Conservation (phyloP, 2,888 invertebrate genomes). For the Eulithis testata region DNA sequence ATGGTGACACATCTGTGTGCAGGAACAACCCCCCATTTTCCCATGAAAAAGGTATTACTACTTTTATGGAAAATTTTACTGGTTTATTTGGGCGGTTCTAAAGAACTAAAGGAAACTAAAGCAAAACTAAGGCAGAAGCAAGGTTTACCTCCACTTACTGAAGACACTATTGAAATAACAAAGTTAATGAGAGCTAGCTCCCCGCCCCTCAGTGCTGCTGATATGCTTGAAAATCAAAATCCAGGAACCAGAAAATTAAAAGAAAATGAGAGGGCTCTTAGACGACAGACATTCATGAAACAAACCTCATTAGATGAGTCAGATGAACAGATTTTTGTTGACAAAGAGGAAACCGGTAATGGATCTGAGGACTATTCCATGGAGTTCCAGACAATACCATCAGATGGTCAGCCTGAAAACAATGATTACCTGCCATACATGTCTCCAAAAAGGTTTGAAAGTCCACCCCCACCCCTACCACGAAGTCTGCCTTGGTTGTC, state of each 20-base stretch:
- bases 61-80: slow-evolving; percentile 98
- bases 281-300: slow-evolving; percentile 93
- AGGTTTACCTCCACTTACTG: slow-evolving; percentile 90
- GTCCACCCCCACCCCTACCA: slow-evolving; percentile 76
- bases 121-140: slow-evolving; percentile 87
- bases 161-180: slow-evolving; percentile 98
- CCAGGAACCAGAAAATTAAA: slow-evolving; percentile 86
- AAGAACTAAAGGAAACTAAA: slow-evolving; percentile 92
- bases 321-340: slow-evolving; percentile 89
- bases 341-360: slow-evolving; percentile 87
- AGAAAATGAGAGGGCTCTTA: slow-evolving; percentile 86
- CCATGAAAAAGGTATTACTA: slow-evolving; percentile 98
- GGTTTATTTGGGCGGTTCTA: slow-evolving; percentile 96
- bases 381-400: slow-evolving; percentile 83
- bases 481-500: slow-evolving; percentile 96
- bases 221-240: slow-evolving; percentile 94
- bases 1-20: slow-evolving; percentile 99
- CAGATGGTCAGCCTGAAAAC: slow-evolving; percentile 67
- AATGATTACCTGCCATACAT: slow-evolving; percentile 74
- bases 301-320: slow-evolving; percentile 96
- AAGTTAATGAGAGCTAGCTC: slow-evolving; percentile 97
- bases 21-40: slow-evolving; percentile 98
- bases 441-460: slow-evolving; percentile 77
- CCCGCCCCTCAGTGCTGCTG: slow-evolving; percentile 96
- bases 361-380: slow-evolving; percentile 86